Percentiles rank a stretch among this genome's conserved stretches.
These are phyloP conservation scores for Labroides dimidiatus DNA, from an alignment of 2,797 vertebrate genomes.

Conservation along the genomic window DNA sequence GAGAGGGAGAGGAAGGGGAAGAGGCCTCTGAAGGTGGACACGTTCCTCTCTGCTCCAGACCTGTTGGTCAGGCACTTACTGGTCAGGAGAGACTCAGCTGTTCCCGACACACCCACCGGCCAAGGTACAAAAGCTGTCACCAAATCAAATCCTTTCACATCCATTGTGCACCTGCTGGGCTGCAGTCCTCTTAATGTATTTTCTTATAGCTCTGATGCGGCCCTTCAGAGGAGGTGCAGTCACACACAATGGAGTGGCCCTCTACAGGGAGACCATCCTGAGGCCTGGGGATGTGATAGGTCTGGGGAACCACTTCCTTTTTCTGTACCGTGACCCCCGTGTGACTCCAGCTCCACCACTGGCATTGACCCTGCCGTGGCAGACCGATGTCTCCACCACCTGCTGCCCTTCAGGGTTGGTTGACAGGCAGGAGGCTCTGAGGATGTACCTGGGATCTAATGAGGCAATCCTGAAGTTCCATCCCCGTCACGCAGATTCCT, in stretches of 20 bases:
- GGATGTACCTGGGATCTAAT: conserved; percentile 88
- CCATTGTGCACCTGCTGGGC: not conserved
- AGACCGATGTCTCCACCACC: conserved; percentile 78
- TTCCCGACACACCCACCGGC: conserved; percentile 76
- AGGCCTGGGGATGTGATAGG: conserved; percentile 92
- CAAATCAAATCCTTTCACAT: not conserved
- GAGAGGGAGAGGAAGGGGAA: conserved; percentile 87
- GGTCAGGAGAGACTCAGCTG: conserved; percentile 83
- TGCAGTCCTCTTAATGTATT: not conserved
- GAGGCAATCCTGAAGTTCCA: conserved; percentile 89
- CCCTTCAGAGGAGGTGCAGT: conserved; percentile 90
- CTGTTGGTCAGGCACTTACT: conserved; percentile 90
- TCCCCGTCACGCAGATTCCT: conserved; percentile 80
- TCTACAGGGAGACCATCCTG: conserved; percentile 89
- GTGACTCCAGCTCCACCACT: conserved; percentile 80
- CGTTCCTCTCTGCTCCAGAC: conserved; percentile 91
- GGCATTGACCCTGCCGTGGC: conserved; percentile 86
- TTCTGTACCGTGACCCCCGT: conserved; percentile 94
- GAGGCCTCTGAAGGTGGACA: conserved; percentile 90
- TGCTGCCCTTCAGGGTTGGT: conserved; percentile 87
- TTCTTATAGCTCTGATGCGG: conserved; percentile 83
- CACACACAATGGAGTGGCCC: conserved; percentile 89
- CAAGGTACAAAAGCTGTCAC: conserved; percentile 73
- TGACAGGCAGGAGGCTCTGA: conserved; percentile 90
- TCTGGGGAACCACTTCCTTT: conserved; percentile 91